Evolutionary conservation across 2,888 invertebrate genomes (phyloP).

Genomic region (Melanostoma mellinum): DNA sequence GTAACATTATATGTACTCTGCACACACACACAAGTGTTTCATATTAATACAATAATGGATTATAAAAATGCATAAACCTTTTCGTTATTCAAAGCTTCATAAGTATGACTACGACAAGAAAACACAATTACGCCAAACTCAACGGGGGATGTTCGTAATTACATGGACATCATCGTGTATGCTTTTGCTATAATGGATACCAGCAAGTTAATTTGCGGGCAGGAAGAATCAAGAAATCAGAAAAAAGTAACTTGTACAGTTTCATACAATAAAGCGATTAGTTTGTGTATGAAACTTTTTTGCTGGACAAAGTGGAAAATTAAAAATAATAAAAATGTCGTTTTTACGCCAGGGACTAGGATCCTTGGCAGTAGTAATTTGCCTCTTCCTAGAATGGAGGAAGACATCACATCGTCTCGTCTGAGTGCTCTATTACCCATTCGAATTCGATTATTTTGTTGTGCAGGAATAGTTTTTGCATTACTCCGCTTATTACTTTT

Average conservation of each 20-base stretch:
- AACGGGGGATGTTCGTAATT: constrained; percentile 28
- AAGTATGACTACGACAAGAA: constrained; percentile 43
- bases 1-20: no score
- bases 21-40: no score
- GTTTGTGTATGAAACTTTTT: constrained; percentile 7
- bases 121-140: constrained; percentile 54
- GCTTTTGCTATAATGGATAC: constrained; percentile 15
- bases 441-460: constrained; percentile 37
- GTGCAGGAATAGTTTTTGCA: constrained; percentile 1
- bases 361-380: constrained; percentile 19
- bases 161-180: constrained; percentile 11
- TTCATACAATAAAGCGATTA: constrained; percentile 33
- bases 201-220: constrained; percentile 34
- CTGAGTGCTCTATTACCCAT: constrained; percentile 47
- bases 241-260: constrained; percentile 19
- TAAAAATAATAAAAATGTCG: constrained; percentile 25
- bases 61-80: no score
- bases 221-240: constrained; percentile 16
- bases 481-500: neutral
- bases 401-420: constrained; percentile 16
- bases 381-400: neutral
- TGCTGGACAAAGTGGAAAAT: constrained; percentile 23
- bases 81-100: neutral
- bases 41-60: no score
- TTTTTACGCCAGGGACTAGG: constrained; percentile 40